phyloP scores from a whole-genome alignment of 1,140 invertebrate species.

The Hypsibius dujardini region DNA sequence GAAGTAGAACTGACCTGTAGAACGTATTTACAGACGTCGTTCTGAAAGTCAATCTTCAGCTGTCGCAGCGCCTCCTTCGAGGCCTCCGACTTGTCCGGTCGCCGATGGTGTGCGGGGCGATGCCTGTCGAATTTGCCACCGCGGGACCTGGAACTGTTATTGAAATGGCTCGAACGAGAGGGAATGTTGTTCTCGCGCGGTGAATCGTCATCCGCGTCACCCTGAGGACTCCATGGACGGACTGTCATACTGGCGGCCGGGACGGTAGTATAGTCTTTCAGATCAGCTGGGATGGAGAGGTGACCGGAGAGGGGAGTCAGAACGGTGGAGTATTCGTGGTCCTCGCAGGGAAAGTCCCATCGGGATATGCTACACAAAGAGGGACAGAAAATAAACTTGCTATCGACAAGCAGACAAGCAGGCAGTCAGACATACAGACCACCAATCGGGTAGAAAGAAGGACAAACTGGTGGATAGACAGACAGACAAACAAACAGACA shows the following conservation, averaged over 20 bases:
- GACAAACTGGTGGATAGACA: too few species aligned
- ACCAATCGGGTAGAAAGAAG: too few species aligned
- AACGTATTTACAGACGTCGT: constrained; percentile 8
- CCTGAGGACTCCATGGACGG: neutral
- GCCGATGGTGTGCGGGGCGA: neutral
- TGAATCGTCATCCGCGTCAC: neutral
- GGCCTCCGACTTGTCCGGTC: neutral
- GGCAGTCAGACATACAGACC: too few species aligned
- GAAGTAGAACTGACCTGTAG: neutral
- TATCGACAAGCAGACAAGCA: too few species aligned
- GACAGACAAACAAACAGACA: too few species aligned
- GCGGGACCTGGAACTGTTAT: too few species aligned
- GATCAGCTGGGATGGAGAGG: neutral
- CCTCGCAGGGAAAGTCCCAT: neutral
- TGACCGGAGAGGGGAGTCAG: neutral
- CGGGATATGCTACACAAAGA: neutral
- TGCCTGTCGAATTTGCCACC: too few species aligned
- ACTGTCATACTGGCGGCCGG: neutral
- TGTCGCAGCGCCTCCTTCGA: neutral
- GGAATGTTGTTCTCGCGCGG: neutral
- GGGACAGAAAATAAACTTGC: too few species aligned
- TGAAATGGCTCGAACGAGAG: too few species aligned
- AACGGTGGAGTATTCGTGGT: neutral
- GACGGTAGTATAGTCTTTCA: neutral
- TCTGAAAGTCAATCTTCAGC: constrained; percentile 8